Base-by-base conservation (phyloP, 37 sponge, comb jelly and placozoan genomes). In the Cladorhizidae sp. region DNA sequence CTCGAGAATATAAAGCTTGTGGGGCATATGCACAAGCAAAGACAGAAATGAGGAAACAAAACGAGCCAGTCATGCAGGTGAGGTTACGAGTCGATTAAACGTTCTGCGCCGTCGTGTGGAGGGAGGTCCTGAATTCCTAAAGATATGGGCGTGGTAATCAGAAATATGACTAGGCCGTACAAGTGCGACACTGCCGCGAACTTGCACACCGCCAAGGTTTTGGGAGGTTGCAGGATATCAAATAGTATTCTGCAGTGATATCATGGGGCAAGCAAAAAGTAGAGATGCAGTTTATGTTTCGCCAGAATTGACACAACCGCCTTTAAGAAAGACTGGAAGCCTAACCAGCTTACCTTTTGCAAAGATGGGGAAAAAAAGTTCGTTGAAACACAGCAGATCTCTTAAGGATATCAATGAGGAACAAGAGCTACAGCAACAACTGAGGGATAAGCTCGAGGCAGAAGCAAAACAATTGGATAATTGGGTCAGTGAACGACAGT, bases 381-480 rank as follows among this genome's bases (percentile, higher is more conserved):
- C 80, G 12, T 0, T 79, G 57, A 78, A 78, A 54, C 79, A 72
- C 37, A 75, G 88, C 36, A 39, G 85, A 31, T 72, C 79, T 17
- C 56, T 74, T 12, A 79, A 59, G 25, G 74, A 83, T 31, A 87
- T 54, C 76, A 74, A 79, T 41, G 88, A 85, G 59, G 62, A n/a
- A 0, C 87, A 83, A 56, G 88, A 83, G 22, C 18, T 40, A 42
- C 74, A 32, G 33, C 41, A 73, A 50, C 51, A n/a, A 39, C 72
- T 91, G n/a, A 25, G 75, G 55, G 80, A 79, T 25, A 87, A 65
- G 69, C 74, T 91, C 9, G 88, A 87, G 26, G 38, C 17, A 41
- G 92, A 91, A 57, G 87, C 83, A 28, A 87, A 64, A 40, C 63
- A 63, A 22, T 61, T 91, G 43, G 82, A 91, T 45, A 77, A 78